Evolutionary conservation across 2,888 invertebrate species (phyloP).

Genomic region (Mimas tiliae): DNA sequence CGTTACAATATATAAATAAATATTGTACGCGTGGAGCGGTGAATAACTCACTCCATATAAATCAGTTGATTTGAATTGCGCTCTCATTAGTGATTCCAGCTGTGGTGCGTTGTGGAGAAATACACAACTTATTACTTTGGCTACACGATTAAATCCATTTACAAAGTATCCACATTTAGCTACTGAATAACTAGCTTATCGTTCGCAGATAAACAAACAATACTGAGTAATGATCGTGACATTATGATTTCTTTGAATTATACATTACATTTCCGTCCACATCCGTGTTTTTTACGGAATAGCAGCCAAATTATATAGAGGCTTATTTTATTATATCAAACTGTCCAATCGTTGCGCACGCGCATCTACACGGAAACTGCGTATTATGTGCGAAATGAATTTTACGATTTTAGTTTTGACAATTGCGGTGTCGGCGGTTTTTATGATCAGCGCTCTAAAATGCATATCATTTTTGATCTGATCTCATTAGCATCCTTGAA

Average conservation of each 20-base stretch:
- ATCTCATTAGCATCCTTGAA: constrained; percentile 40
- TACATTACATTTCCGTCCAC: constrained; percentile 37
- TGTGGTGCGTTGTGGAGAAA: constrained; percentile 65
- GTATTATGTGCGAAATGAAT: constrained; percentile 42
- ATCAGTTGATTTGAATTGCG: constrained; percentile 82
- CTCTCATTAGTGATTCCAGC: constrained; percentile 79
- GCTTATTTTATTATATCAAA: constrained; percentile 46
- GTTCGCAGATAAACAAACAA: constrained; percentile 56
- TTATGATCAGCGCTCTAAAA: constrained; percentile 37
- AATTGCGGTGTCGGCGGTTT: constrained; percentile 40
- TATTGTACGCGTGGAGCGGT: constrained; percentile 64
- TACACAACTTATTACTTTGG: constrained; percentile 83
- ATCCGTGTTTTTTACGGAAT: constrained; percentile 32
- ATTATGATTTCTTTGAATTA: constrained; percentile 30
- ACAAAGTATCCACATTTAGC: constrained; percentile 59
- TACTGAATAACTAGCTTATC: constrained; percentile 60
- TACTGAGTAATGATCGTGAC: constrained; percentile 37
- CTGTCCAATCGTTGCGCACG: constrained; percentile 40
- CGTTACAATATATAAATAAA: constrained; percentile 76
- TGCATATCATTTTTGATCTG: constrained; percentile 45
- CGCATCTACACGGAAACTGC: constrained; percentile 38
- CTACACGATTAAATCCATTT: constrained; percentile 68
- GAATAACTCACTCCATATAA: constrained; percentile 81
- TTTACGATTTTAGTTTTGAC: constrained; percentile 38
- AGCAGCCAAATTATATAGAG: constrained; percentile 44